Base-by-base conservation (phyloP, 2,113 vertebrate genomes). In the Ceyx margarethae region DNA sequence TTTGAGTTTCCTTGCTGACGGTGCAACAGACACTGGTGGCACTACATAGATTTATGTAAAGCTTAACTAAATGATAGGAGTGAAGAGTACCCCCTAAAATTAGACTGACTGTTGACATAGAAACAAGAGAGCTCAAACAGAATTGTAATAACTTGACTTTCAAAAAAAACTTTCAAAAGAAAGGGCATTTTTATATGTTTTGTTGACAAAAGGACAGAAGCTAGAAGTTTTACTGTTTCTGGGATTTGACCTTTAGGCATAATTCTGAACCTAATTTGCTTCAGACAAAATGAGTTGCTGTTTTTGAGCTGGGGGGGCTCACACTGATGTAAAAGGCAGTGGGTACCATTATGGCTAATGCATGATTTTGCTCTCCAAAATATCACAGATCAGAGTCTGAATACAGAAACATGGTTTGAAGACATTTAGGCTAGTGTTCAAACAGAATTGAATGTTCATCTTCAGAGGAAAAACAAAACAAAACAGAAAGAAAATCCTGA, bases 71-170 rank as follows among this genome's bases (percentile, higher is more conserved):
- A 91, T 29, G 50, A 68, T 31, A 82, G 45, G n/a, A 90, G 35
- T 29, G 79, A 90, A 90, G 69, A 89, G 31, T 69, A 72, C 77
- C 81, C 54, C 89, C 67, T 93, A 93, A 95, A 94, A 94, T 95
- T 79, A 91, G 80, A 72, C 90, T 79, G 89, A 68, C 76, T 79
- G 91, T 96, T 94, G 62, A 95, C 86, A 93, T 93, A 53, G 95
- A 88, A 93, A 96, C 92, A 81, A 72, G 69, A 62, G 25, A 81
- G 51, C 33, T 83, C 89, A 84, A 84, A 87, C 66, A 76, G 84
- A 94, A 92, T 74, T 72, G 58, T 76, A 94, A 84, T 78, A 90
- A 76, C 83, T 86, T 91, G 54, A 68, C 40, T 90, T 86, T 40
- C 45, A 69, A 53, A 86, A 91, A 58, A 37, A 37, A 37, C 37